Base-by-base conservation (phyloP, 2,888 invertebrate genomes). In the Ischnus inquisitorius region DNA sequence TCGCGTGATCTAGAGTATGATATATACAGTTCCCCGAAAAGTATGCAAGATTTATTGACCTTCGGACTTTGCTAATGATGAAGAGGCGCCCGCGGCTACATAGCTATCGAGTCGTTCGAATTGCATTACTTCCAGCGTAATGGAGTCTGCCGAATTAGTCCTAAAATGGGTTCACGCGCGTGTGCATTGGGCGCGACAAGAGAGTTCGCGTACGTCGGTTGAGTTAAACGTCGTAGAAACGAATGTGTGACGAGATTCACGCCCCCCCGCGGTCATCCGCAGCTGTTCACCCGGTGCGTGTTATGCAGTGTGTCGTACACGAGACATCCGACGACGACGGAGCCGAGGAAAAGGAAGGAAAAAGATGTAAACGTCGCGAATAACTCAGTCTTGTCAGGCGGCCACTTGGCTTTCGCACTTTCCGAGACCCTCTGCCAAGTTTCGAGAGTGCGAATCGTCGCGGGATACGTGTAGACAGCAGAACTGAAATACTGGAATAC, bases 51-150 rank as follows among this genome's bases (percentile, higher is more conserved):
- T 28, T 28, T 16, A 64, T 64, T 16, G 64, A 39, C n/a, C 3
- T 34, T 41, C n/a, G 16, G 1, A 62, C 19, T 5, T 4, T 12
- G 72, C 46, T 74, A 62, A 74, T 85, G 79, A 85, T 67, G 84
- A 82, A 71, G 34, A 51, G 51, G 16, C 78, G 82, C 80, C 87
- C 82, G 86, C 71, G 87, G 85, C 80, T 84, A 81, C 79, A 25
- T 34, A 48, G 54, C 71, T 60, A 48, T 83, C 79, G 82, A 80
- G 75, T 85, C 85, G 87, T 85, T 84, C 89, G 5, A 88, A 90
- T 90, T 87, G 87, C 86, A 89, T 91, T 90, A 90, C 68, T 89
- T 90, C 88, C 88, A 86, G 69, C 75, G 68, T 83, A 60, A 54
- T 67, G 54, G 71, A 79, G 76, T 78, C 68, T 74, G 41, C 43